phyloP scores from a whole-genome alignment of 2,888 invertebrate genomes.

The Chalcis sispes region DNA sequence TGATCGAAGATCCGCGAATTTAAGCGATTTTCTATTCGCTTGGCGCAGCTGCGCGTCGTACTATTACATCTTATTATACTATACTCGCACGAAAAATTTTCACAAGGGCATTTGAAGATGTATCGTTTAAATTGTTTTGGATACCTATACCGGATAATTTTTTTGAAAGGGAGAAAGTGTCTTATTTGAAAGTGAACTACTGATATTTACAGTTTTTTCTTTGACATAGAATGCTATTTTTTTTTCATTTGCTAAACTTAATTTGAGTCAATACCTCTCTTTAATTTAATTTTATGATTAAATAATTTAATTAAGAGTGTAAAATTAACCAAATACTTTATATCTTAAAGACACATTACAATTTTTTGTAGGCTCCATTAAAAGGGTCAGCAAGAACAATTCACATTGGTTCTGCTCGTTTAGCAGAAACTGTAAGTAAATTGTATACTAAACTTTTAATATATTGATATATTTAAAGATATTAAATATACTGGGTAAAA shows the following conservation, averaged over 20 bases:
- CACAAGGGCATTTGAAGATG: slow-evolving; percentile 32
- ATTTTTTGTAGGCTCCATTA: slow-evolving; percentile 67
- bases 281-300: not conserved
- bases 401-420: slow-evolving; percentile 65
- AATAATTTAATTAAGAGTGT: not conserved
- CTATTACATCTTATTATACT: slow-evolving; percentile 6
- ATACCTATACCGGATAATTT: not conserved
- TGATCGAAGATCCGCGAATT: not conserved
- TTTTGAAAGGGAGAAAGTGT: not conserved
- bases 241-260: not conserved
- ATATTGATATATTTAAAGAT: too few relatives aligned
- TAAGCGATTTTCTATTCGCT: not conserved
- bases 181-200: not conserved
- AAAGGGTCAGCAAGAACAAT: slow-evolving; percentile 68
- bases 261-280: not conserved
- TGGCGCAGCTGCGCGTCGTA: slow-evolving; percentile 10
- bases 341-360: too few relatives aligned
- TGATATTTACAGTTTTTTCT: not conserved
- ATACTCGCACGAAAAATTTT: not conserved
- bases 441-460: not conserved
- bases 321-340: not conserved
- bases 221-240: too few relatives aligned
- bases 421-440: slow-evolving; percentile 68
- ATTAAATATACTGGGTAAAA: too few relatives aligned
- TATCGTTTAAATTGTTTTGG: too few relatives aligned